Evolutionary conservation across 2,888 invertebrate genomes (phyloP).

Genomic region (Leptarthrus brevirostris): DNA sequence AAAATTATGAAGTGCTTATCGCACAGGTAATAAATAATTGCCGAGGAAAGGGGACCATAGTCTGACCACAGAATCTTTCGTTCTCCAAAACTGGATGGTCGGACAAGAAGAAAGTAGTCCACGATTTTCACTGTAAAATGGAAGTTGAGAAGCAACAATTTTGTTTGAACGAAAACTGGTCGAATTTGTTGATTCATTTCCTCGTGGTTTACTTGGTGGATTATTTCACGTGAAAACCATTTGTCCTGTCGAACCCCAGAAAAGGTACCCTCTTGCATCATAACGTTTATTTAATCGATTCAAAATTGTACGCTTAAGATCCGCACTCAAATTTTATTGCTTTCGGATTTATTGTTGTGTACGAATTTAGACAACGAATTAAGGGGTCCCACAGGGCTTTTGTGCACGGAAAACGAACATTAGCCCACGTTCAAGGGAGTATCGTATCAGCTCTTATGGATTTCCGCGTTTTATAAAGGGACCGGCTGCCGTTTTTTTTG

Average conservation of each 20-base stretch:
- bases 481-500: too few species aligned
- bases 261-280: background rate
- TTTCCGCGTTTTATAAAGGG: background rate
- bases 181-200: too few species aligned
- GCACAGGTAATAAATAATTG: background rate
- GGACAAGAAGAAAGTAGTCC: too few species aligned
- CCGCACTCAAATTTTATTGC: background rate
- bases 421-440: background rate
- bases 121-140: too few species aligned
- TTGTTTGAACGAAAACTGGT: too few species aligned
- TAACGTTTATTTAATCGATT: conserved; percentile 5
- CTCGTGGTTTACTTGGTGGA: too few species aligned
- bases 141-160: too few species aligned
- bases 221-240: too few species aligned
- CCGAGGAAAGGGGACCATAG: too few species aligned
- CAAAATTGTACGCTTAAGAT: background rate
- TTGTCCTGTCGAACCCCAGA: too few species aligned
- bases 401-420: conserved; percentile 1
- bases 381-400: background rate
- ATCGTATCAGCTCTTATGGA: background rate
- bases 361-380: conserved; percentile 4
- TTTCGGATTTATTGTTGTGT: background rate
- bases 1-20: conserved; percentile 18
- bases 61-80: too few species aligned
- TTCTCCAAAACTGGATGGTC: too few species aligned